Evolutionary conservation across 2,797 vertebrate genomes (phyloP).

Genomic region (Acipenser ruthenus): DNA sequence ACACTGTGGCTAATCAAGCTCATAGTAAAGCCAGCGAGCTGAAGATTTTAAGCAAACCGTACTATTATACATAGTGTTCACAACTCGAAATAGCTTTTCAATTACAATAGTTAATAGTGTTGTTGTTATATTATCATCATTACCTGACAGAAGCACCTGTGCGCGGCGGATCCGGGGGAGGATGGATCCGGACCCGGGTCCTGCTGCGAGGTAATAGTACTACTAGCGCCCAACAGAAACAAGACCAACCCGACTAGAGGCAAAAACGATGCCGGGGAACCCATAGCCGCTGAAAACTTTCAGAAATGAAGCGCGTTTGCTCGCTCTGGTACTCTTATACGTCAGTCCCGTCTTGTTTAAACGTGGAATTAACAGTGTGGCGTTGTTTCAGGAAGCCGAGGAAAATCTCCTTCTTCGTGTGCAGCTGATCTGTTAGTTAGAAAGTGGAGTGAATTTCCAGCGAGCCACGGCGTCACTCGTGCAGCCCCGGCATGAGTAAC

Average conservation of each 20-base stretch:
- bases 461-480: neutral
- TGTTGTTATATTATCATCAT: conserved; percentile 18
- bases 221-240: neutral
- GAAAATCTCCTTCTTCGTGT: neutral
- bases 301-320: conserved; percentile 20
- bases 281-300: neutral
- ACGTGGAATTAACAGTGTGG: neutral
- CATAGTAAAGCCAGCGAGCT: conserved; percentile 19
- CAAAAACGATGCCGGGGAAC: no score
- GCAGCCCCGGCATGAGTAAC: neutral
- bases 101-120: conserved; percentile 10
- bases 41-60: conserved; percentile 17
- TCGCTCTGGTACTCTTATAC: neutral
- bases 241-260: neutral
- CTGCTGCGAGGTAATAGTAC: conserved; percentile 6
- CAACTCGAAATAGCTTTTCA: conserved; percentile 17
- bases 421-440: no score
- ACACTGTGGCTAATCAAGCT: conserved; percentile 16
- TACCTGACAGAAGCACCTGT: conserved; percentile 74
- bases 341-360: neutral
- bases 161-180: conserved; percentile 33
- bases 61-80: conserved; percentile 20
- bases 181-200: conserved; percentile 10
- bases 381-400: neutral
- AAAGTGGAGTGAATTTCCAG: neutral